phyloP scores from a whole-genome alignment of 2,797 vertebrate species.

The Thaleichthys pacificus region DNA sequence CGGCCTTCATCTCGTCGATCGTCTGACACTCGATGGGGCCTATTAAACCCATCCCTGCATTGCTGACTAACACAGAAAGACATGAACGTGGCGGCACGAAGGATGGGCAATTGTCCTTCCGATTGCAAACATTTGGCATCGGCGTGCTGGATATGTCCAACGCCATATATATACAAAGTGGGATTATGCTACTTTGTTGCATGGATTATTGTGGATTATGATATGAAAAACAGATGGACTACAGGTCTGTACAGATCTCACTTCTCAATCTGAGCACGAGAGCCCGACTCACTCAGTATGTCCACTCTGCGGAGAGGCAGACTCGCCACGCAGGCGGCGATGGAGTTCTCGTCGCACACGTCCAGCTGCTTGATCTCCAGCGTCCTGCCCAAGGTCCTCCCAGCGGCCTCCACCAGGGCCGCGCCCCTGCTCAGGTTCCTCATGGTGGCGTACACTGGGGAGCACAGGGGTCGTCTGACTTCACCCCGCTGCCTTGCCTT shows the following conservation, averaged over 20 bases:
- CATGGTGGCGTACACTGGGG: slow-evolving; percentile 85
- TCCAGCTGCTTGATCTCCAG: slow-evolving; percentile 83
- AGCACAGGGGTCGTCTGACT: slow-evolving; percentile 1
- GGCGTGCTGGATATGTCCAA: too few relatives aligned
- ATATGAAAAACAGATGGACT: too few relatives aligned
- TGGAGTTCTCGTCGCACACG: slow-evolving; percentile 82
- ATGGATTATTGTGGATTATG: too few relatives aligned
- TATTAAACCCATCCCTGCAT: slow-evolving; percentile 85
- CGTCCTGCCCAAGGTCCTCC: slow-evolving; percentile 75
- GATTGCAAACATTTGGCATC: too few relatives aligned
- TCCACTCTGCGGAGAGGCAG: slow-evolving; percentile 82
- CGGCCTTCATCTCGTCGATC: slow-evolving; percentile 84
- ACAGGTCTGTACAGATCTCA: too few relatives aligned
- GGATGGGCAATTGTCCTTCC: background rate
- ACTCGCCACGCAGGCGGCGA: slow-evolving; percentile 79
- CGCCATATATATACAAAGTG: too few relatives aligned
- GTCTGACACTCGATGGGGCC: slow-evolving; percentile 86
- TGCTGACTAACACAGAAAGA: slow-evolving; percentile 74
- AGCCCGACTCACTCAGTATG: slow-evolving; percentile 76
- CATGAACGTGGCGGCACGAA: background rate
- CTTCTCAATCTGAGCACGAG: too few relatives aligned
- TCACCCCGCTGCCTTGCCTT: too few relatives aligned
- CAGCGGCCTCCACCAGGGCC: slow-evolving; percentile 72
- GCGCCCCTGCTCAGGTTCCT: slow-evolving; percentile 75
- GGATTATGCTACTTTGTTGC: too few relatives aligned